phyloP scores from a whole-genome alignment of 2,113 vertebrate genomes.

The Rhynchomys soricoides region DNA sequence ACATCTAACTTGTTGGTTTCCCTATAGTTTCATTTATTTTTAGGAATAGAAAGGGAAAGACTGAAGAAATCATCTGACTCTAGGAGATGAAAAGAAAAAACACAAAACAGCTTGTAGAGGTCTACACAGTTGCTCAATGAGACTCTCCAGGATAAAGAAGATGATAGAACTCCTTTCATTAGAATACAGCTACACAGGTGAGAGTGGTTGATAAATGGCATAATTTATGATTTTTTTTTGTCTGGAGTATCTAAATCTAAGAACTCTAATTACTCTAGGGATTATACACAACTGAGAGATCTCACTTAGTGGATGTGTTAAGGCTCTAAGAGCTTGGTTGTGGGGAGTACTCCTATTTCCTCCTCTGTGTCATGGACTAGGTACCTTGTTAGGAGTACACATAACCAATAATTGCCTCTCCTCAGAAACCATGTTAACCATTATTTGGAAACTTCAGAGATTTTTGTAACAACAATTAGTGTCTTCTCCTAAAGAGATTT shows the following conservation, averaged over 20 bases:
- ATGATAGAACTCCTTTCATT: background rate
- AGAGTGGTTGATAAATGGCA: background rate
- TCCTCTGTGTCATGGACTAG: background rate
- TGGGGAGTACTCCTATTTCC: background rate
- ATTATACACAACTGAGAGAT: background rate
- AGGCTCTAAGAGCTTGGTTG: background rate
- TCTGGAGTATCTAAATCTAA: background rate
- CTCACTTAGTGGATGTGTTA: background rate
- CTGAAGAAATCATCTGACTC: background rate
- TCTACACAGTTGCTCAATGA: background rate
- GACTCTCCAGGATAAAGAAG: background rate
- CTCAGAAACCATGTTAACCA: background rate
- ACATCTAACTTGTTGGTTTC: background rate
- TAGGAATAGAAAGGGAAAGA: background rate
- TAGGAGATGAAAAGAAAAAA: no score
- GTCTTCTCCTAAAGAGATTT: background rate
- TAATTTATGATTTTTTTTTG: background rate
- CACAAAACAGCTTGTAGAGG: no score
- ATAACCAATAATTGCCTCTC: background rate
- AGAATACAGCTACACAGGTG: background rate
- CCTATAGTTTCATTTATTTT: background rate
- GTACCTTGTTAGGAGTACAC: background rate
- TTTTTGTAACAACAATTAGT: background rate
- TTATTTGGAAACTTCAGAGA: background rate
- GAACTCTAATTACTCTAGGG: background rate